These are phyloP conservation scores for Microplitis deprimator DNA, from an alignment of 2,888 invertebrate genomes.

Conservation along the genomic window DNA sequence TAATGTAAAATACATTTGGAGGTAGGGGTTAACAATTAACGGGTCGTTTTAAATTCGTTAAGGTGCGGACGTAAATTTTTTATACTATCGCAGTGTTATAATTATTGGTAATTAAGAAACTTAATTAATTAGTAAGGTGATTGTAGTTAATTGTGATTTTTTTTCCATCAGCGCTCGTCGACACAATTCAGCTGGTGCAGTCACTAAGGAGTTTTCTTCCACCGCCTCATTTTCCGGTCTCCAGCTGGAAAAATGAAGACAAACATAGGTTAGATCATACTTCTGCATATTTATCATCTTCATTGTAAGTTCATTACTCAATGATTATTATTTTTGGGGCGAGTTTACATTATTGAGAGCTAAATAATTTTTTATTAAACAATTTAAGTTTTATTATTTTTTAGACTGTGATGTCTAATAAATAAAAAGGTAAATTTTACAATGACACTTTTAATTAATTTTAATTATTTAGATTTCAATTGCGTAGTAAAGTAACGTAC, in stretches of 20 bases:
- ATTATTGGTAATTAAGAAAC: too few relatives aligned
- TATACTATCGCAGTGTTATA: background rate
- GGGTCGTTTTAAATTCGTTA: slow-evolving; percentile 2
- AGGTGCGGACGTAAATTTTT: slow-evolving; percentile 1
- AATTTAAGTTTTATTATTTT: too few relatives aligned
- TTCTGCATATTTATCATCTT: slow-evolving; percentile 60
- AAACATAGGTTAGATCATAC: slow-evolving; percentile 75
- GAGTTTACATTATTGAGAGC: too few relatives aligned
- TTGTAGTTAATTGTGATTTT: slow-evolving; percentile 26
- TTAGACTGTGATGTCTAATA: too few relatives aligned
- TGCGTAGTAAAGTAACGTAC: slow-evolving; percentile 9
- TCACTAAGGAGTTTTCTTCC: slow-evolving; percentile 88
- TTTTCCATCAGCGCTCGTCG: slow-evolving; percentile 78
- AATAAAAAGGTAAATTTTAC: too few relatives aligned
- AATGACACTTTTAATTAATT: too few relatives aligned
- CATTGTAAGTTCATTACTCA: slow-evolving; percentile 58
- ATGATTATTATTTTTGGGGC: background rate
- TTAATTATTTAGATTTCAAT: background rate
- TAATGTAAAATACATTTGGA: slow-evolving; percentile 17
- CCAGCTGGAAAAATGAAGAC: slow-evolving; percentile 92
- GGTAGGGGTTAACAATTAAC: background rate
- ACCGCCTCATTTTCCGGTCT: slow-evolving; percentile 90
- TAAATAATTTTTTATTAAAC: too few relatives aligned
- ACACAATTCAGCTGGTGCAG: slow-evolving; percentile 89
- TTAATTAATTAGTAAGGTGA: too few relatives aligned